Conservation (phyloP, 2,113 vertebrate genomes). For the Pelecanus crispus region DNA sequence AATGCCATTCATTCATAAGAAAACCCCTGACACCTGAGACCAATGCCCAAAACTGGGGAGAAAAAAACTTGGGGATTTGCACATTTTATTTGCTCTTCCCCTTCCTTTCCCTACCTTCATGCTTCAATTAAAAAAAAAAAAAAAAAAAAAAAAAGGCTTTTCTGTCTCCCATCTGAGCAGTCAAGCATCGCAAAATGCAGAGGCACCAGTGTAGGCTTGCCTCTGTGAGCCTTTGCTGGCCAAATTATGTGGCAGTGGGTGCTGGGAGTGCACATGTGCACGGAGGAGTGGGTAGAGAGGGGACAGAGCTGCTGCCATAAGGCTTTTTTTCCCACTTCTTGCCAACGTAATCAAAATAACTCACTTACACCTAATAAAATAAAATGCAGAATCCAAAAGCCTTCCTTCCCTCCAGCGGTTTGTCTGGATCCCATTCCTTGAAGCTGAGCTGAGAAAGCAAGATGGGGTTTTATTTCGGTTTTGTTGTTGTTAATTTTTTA, state of each 20-base stretch:
- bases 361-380: slow-evolving; percentile 61
- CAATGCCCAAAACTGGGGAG: neutral
- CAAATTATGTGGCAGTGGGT: neutral
- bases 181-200: neutral
- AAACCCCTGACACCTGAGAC: neutral
- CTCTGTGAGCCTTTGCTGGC: neutral
- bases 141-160: neutral
- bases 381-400: slow-evolving; percentile 48
- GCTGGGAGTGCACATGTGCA: neutral
- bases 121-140: neutral
- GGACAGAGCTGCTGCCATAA: slow-evolving; percentile 6
- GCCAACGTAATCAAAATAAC: slow-evolving; percentile 64
- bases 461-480: neutral
- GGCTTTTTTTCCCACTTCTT: neutral
- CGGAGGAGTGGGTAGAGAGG: neutral
- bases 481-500: neutral
- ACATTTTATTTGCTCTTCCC: neutral
- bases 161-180: neutral
- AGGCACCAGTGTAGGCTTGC: neutral
- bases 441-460: neutral
- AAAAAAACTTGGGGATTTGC: neutral
- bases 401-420: slow-evolving; percentile 20
- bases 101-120: neutral
- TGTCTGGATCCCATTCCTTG: slow-evolving; percentile 48
- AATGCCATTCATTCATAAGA: neutral